Conservation (phyloP, 2,888 invertebrate genomes). For the Phyto melanocephala region DNA sequence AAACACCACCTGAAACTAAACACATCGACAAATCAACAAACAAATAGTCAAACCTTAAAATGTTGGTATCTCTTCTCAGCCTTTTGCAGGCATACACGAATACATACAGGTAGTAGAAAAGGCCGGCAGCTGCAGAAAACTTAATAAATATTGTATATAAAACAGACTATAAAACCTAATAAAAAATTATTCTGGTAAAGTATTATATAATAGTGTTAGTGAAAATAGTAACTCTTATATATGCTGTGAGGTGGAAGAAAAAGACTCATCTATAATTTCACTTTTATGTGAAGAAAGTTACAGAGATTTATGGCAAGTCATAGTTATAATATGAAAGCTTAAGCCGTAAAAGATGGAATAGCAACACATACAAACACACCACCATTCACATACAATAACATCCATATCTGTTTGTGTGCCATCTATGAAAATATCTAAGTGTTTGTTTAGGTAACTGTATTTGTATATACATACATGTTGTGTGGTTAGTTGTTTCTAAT, state of each 20-base stretch:
- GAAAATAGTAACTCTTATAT: background rate
- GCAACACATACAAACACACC: background rate
- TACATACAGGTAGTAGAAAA: background rate
- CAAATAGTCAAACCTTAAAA: slow-evolving; percentile 16
- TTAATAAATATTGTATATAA: background rate
- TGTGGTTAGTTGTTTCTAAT: background rate
- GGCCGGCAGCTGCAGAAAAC: background rate
- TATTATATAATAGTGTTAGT: slow-evolving; percentile 4
- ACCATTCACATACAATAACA: background rate
- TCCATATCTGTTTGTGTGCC: background rate
- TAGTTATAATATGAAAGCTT: slow-evolving; percentile 62
- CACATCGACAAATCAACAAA: background rate
- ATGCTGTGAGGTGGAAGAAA: background rate
- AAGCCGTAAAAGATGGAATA: slow-evolving; percentile 53
- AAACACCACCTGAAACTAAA: slow-evolving; percentile 35
- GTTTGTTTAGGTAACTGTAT: background rate
- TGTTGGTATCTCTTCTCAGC: background rate
- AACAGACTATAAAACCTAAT: slow-evolving; percentile 36
- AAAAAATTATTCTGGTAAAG: slow-evolving; percentile 10
- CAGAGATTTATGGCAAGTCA: slow-evolving; percentile 64
- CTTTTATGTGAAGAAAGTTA: slow-evolving; percentile 49
- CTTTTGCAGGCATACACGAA: background rate
- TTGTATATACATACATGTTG: background rate
- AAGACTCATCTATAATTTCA: slow-evolving; percentile 38
- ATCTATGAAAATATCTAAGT: background rate